These are phyloP conservation scores for Naso thynnoides DNA, from an alignment of 2,797 vertebrate genomes.

Conservation along the genomic window DNA sequence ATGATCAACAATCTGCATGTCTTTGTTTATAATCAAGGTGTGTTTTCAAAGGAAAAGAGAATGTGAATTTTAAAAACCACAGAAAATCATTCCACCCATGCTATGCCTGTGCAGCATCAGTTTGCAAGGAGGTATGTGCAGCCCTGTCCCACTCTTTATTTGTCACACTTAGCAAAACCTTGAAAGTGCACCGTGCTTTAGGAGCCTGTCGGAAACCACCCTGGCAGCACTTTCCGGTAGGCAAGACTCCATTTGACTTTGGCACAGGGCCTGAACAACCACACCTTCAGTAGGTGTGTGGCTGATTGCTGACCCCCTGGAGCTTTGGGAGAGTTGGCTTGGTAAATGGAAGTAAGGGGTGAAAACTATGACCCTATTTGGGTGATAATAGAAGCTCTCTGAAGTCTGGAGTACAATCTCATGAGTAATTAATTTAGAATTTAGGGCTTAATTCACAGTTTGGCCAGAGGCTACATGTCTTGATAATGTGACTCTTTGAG, in stretches of 20 bases:
- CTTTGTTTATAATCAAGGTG: neutral
- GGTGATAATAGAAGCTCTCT: neutral
- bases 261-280: slow-evolving; percentile 42
- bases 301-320: neutral
- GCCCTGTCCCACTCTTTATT: slow-evolving; percentile 63
- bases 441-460: slow-evolving; percentile 15
- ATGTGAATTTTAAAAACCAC: neutral
- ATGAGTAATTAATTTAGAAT: slow-evolving; percentile 39
- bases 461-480: slow-evolving; percentile 26
- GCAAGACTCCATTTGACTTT: slow-evolving; percentile 54
- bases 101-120: neutral
- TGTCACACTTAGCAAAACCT: slow-evolving; percentile 78
- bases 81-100: neutral
- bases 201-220: slow-evolving; percentile 37
- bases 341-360: neutral
- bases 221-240: slow-evolving; percentile 54
- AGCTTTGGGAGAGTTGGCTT: neutral
- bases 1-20: neutral
- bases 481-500: slow-evolving; percentile 21
- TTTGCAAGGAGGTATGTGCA: slow-evolving; percentile 23
- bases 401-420: slow-evolving; percentile 32
- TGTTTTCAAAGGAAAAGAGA: neutral
- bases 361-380: neutral
- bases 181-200: slow-evolving; percentile 61
- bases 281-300: slow-evolving; percentile 11